Evolutionary conservation across 2,888 invertebrate genomes (phyloP).

Genomic region (Cataglyphis livida): DNA sequence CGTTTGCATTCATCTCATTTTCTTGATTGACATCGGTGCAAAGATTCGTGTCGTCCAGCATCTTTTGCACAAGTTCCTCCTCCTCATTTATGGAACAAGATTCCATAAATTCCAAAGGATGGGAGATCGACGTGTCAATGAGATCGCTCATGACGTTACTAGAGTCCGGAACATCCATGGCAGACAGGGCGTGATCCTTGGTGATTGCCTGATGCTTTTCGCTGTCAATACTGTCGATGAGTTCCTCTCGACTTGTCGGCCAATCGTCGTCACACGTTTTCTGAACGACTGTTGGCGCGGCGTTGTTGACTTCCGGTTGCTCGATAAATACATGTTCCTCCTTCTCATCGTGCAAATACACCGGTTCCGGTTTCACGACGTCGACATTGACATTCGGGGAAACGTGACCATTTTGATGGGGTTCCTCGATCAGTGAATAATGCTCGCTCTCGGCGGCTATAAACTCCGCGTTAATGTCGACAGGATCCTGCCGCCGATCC

Average conservation of each 20-base stretch:
- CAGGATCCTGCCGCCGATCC: conserved; percentile 70
- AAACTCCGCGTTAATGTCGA: conserved; percentile 80
- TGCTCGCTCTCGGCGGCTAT: conserved; percentile 81
- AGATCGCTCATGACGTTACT: not conserved
- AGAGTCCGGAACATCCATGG: not conserved
- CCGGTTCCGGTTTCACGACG: conserved; percentile 51
- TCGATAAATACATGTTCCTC: conserved; percentile 57
- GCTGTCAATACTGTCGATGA: conserved; percentile 15
- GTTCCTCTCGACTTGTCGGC: conserved; percentile 11
- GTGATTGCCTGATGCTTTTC: not conserved
- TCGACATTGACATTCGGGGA: conserved; percentile 60
- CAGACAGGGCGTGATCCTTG: not conserved
- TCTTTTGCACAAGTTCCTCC: conserved; percentile 32
- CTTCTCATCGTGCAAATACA: conserved; percentile 53
- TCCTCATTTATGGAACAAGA: conserved; percentile 53
- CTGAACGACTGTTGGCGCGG: conserved; percentile 44
- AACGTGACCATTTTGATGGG: conserved; percentile 79
- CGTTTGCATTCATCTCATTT: not conserved
- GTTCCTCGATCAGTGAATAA: conserved; percentile 76
- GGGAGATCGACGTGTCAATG: not conserved
- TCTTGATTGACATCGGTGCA: not conserved
- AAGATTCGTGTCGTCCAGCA: conserved; percentile 31
- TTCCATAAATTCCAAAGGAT: not conserved
- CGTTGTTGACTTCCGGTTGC: conserved; percentile 53
- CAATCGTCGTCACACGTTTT: conserved; percentile 54